Evolutionary conservation across 2,797 vertebrate genomes (phyloP).

Genomic region (Protosalanx chinensis): DNA sequence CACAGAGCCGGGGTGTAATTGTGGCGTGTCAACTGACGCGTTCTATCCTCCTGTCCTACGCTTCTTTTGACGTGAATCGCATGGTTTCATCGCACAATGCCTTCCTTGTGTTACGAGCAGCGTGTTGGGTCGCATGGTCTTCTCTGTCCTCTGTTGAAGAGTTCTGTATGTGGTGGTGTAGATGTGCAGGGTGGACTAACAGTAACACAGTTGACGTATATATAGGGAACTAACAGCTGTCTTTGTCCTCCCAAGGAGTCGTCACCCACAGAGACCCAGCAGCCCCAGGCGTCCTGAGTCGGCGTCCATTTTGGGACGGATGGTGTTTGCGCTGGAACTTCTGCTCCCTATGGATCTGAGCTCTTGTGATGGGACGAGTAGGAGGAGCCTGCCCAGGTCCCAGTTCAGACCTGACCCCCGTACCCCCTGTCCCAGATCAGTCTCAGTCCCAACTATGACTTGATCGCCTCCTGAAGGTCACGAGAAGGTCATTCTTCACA

Average conservation of each 20-base stretch:
- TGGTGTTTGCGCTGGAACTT: constrained; percentile 2
- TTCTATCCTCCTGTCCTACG: background rate
- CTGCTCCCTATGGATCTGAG: background rate
- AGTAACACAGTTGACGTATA: no score
- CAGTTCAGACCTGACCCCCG: constrained; percentile 51
- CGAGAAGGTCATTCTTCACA: no score
- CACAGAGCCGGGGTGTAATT: no score
- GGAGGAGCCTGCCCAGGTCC: constrained; percentile 32
- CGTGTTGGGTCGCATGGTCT: no score
- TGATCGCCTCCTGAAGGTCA: background rate
- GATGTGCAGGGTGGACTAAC: background rate
- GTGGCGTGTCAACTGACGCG: no score
- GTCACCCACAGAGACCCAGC: constrained; percentile 52
- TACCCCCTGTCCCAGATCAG: constrained; percentile 54
- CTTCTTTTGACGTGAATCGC: no score
- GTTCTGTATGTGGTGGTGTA: background rate
- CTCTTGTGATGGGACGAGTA: background rate
- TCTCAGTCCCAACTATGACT: constrained; percentile 24
- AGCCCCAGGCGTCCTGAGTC: constrained; percentile 59
- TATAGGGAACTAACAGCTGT: background rate
- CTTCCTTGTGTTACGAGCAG: no score
- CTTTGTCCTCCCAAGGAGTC: constrained; percentile 49
- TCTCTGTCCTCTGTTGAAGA: background rate
- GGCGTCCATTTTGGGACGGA: background rate
- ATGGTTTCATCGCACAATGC: no score